Conservation (phyloP, 2,113 vertebrate species). For the Phasianus colchicus region DNA sequence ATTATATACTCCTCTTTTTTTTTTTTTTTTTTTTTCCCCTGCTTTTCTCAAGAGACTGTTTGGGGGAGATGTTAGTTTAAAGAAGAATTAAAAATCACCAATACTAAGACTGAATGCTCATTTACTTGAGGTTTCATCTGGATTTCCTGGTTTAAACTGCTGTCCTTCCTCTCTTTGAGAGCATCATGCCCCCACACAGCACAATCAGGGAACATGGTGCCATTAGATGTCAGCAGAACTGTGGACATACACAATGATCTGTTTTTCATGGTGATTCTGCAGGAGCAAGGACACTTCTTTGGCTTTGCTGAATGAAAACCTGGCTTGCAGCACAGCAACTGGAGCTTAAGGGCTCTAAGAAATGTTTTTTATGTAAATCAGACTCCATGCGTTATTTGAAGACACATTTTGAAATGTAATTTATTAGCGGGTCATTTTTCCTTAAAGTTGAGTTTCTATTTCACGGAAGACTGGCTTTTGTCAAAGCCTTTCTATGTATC, state of each 20-base stretch:
- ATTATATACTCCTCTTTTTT: constrained; percentile 10
- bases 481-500: constrained; percentile 35
- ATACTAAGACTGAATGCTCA: constrained; percentile 14
- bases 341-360: constrained; percentile 17
- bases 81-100: constrained; percentile 14
- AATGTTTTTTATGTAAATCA: constrained; percentile 53
- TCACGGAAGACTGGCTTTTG: constrained; percentile 58
- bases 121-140: constrained; percentile 22
- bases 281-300: not conserved
- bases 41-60: constrained; percentile 18
- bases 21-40: not conserved
- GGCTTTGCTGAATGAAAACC: not conserved
- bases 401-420: constrained; percentile 47
- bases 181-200: not conserved
- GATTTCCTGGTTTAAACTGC: not conserved
- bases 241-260: fast-evolving
- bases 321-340: not conserved
- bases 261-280: not conserved
- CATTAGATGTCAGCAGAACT: not conserved
- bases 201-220: not conserved
- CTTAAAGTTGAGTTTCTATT: constrained; percentile 39
- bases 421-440: constrained; percentile 33
- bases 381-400: constrained; percentile 7
- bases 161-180: constrained; percentile 5
- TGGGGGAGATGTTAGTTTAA: constrained; percentile 28